These are phyloP conservation scores for Darevskia mixta DNA, from an alignment of 2,797 vertebrate species.

Conservation along the genomic window DNA sequence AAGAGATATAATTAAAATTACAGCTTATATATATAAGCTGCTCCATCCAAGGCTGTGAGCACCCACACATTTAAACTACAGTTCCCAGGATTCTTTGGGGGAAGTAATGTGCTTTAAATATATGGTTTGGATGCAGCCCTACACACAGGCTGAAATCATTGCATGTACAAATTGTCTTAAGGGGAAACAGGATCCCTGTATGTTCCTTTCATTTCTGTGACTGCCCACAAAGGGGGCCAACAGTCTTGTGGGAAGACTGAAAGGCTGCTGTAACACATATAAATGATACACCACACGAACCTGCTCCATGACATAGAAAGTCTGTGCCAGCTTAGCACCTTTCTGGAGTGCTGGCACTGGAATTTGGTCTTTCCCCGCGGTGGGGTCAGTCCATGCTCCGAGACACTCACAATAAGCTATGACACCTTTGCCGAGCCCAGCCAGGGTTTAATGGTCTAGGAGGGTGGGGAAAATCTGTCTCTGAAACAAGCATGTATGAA, in stretches of 20 bases:
- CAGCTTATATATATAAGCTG: background rate
- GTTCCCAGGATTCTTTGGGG: too few species aligned
- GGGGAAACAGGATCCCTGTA: background rate
- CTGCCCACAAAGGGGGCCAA: background rate
- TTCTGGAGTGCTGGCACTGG: background rate
- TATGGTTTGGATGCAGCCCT: too few species aligned
- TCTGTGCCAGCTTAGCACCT: conserved; percentile 11
- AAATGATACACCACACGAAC: background rate
- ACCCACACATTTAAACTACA: too few species aligned
- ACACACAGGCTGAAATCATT: background rate
- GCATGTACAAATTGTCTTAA: background rate
- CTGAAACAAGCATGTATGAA: too few species aligned
- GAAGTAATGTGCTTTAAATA: too few species aligned
- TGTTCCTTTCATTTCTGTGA: background rate
- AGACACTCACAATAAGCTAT: background rate
- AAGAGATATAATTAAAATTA: background rate
- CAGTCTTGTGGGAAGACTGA: background rate
- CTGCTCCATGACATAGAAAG: conserved; percentile 6
- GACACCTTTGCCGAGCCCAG: background rate
- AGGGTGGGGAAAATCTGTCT: too few species aligned
- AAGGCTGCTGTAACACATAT: background rate
- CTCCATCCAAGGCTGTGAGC: background rate
- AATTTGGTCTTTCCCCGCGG: background rate
- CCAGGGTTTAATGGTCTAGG: background rate
- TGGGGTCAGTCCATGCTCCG: background rate